Conservation (phyloP, 2,888 invertebrate genomes). For the Rotaria magnacalcarata region DNA sequence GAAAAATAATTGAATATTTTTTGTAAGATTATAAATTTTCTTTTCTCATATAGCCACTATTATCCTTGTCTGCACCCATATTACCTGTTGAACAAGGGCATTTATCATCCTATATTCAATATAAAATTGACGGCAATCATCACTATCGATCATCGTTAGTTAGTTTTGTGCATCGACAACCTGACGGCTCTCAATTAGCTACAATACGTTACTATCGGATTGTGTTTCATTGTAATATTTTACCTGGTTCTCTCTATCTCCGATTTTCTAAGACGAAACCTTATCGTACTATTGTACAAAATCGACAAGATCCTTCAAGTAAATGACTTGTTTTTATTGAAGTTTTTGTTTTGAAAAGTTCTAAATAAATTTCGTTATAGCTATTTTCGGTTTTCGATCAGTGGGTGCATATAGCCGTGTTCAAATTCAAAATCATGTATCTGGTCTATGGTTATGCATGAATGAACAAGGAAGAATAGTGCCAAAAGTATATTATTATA, state of each 20-base stretch:
- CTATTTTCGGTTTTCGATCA: slow-evolving; percentile 4
- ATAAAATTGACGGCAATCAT: background rate
- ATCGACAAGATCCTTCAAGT: slow-evolving; percentile 34
- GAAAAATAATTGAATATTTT: background rate
- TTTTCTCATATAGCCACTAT: background rate
- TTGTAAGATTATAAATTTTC: no score
- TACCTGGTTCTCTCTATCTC: slow-evolving; percentile 22
- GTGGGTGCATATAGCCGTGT: slow-evolving; percentile 32
- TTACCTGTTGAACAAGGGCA: background rate
- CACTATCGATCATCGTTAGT: background rate
- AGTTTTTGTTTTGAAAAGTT: background rate
- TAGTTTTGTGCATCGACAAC: slow-evolving; percentile 15
- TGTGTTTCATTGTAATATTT: slow-evolving; percentile 30
- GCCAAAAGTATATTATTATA: background rate
- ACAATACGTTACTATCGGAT: background rate
- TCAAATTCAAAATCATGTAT: slow-evolving; percentile 30
- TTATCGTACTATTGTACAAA: background rate
- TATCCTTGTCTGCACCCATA: background rate
- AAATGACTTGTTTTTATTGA: background rate
- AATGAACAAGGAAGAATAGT: background rate
- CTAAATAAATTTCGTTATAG: background rate
- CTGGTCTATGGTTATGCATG: slow-evolving; percentile 24
- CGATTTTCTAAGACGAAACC: slow-evolving; percentile 14
- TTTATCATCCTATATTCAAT: background rate
- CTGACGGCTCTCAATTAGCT: background rate